Base-by-base conservation (phyloP, 1,140 invertebrate genomes). In the Bombus superbus region DNA sequence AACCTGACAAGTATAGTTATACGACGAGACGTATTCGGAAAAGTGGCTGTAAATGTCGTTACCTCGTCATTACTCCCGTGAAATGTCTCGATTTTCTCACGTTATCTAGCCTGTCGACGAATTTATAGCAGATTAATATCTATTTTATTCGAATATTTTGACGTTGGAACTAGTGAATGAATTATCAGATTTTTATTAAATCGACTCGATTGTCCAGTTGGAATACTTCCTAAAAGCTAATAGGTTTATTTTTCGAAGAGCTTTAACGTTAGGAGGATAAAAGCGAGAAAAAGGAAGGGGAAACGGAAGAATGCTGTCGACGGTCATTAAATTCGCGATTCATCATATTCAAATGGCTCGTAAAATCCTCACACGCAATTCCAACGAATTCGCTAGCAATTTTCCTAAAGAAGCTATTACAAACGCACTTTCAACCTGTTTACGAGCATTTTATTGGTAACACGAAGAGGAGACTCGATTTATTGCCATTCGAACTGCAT, bases 111-210 rank as follows among this genome's bases (percentile, higher is more conserved):
- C 11, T 64, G 28, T 59, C 25, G 64, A 80, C 69, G 44, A 83
- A 64, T 89, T 90, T 90, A 86, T 83, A 79, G 82, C 64, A 42
- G 82, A 90, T 90, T 88, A 90, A 87, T 90, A 84, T 88, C 86
- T 91, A 82, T 88, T 90, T 90, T 86, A 88, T 84, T 88, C 72
- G 38, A 18, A 35, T 32, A 79, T 84, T 40, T 76, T 64, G 28
- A 38, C 53, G n/a, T 32, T 69, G 3, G 18, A 28, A 1, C 1
- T 18, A 72, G n/a, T 42, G 35, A 44, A 42, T 57, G 25, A 64
- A 84, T 81, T n/a, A 28, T 40, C 53, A 44, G 32, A 9, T 40
- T 22, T 47, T 28, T 35, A 38, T 57, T 25, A 53, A 42, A 73
- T 25, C 68, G 35, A 42, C 11, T 32, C 11, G 18, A 73, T 44